phyloP scores from a whole-genome alignment of 2,888 invertebrate genomes.

The Lasioglossum morio region DNA sequence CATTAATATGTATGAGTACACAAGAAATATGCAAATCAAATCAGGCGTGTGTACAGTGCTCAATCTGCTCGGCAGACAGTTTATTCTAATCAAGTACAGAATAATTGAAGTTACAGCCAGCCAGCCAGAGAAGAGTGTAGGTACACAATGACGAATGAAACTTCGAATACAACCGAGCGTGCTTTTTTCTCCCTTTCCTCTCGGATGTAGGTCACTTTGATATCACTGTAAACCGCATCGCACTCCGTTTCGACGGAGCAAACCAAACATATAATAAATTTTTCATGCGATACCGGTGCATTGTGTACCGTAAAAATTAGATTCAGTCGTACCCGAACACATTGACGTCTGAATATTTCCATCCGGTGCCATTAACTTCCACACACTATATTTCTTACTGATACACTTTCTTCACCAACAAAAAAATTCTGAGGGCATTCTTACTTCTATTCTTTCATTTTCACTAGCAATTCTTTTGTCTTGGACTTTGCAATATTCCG shows the following conservation, averaged over 20 bases:
- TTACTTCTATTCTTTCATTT: not conserved
- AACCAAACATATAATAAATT: not conserved
- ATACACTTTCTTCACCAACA: not conserved
- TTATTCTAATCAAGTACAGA: slow-evolving; percentile 9
- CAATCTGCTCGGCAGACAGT: slow-evolving; percentile 5
- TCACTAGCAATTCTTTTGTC: not conserved
- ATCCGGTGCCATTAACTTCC: not conserved
- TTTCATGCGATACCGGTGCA: not conserved
- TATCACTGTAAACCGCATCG: slow-evolving; percentile 9
- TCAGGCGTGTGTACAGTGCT: not conserved
- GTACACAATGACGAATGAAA: not conserved
- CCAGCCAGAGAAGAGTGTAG: not conserved
- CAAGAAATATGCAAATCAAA: slow-evolving; percentile 2
- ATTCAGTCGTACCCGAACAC: not conserved
- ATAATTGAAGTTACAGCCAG: not conserved
- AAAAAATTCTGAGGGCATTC: not conserved
- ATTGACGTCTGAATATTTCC: not conserved
- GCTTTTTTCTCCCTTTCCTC: not conserved
- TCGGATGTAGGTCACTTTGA: not conserved
- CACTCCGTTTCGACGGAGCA: not conserved
- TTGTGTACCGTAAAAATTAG: not conserved
- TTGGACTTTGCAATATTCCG: not conserved
- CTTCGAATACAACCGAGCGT: slow-evolving; percentile 4
- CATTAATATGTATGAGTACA: slow-evolving; percentile 13
- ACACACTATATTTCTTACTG: not conserved